Evolutionary conservation across 92 coral and sea anemone species (phyloP), one percentile per base, ranked within the genome.

Genomic region (Isaurus tuberculatus): DNA sequence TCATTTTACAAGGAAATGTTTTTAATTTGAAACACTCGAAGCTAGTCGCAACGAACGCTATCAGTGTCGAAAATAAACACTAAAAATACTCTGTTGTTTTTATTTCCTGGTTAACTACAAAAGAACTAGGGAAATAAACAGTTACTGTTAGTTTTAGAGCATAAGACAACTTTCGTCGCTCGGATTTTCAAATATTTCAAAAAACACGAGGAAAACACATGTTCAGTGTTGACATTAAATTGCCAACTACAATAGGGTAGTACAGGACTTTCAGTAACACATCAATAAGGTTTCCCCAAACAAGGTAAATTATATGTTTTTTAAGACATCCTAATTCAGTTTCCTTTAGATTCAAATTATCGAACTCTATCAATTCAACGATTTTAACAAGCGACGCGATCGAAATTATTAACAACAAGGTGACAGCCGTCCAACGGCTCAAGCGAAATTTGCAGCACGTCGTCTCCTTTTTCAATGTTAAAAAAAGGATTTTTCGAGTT

Each of bases 131-230:
- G 58, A 49, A 49, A 49, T 49, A 49, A 49, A 49, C 15, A 49
- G 15, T 17, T 49, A 11, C 58, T 49, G 58, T 49, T 49, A n/a
- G 10, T 2, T 55, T 55, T 19, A 17, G 63, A 26, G 63, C 8
- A 22, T 55, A 19, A 55, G 23, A 55, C 23, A 9, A 7, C 23
- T 25, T 55, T 55, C 7, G 22, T 55, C 7, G 1, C 8, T 55
- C 23, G 5, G 1, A 22, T 19, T 5, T 26, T 55, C 27, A 8
- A 10, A 55, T 26, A 55, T 55, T 19, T 55, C 63, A 2, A 55
- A 46, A 55, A 55, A 55, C 63, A 55, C 63, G 9, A 55, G 63
- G 9, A 19, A 55, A 55, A 55, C 63, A 55, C 63, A 55, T 55
- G 63, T 55, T 55, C 22, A 19, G 63, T 55, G 63, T 55, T 55